Conservation (phyloP, 2,113 vertebrate species). For the Callaeas wilsoni region DNA sequence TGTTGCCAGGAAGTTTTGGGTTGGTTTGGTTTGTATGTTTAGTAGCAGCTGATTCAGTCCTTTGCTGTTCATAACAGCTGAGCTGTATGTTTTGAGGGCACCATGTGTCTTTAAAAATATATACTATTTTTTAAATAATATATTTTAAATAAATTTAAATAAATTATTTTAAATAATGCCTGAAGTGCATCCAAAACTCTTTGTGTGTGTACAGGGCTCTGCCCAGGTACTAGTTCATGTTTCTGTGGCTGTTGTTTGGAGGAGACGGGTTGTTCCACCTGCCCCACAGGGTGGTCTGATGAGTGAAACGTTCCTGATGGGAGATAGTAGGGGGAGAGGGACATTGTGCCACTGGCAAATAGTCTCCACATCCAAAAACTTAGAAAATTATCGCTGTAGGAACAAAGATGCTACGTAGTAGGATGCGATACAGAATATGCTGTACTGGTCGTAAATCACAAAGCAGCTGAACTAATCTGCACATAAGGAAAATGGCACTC, state of each 20-base stretch:
- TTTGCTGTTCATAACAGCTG: not conserved
- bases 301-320: not conserved
- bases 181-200: not conserved
- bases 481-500: not conserved
- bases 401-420: not conserved
- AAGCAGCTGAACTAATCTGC: constrained; percentile 9
- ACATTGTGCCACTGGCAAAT: not conserved
- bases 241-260: not conserved
- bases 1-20: not conserved
- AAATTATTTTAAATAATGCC: too few species aligned
- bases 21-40: not conserved
- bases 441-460: not conserved
- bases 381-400: not conserved
- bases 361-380: not conserved
- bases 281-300: not conserved
- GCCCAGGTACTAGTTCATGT: too few species aligned
- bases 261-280: not conserved
- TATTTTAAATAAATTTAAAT: too few species aligned
- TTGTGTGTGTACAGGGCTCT: not conserved
- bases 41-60: not conserved
- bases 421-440: not conserved
- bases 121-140: not conserved
- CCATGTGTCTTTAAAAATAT: not conserved
- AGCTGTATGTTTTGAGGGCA: not conserved
- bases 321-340: not conserved